phyloP scores from a whole-genome alignment of 2,113 vertebrate genomes.

The Ammodytes dubius region DNA sequence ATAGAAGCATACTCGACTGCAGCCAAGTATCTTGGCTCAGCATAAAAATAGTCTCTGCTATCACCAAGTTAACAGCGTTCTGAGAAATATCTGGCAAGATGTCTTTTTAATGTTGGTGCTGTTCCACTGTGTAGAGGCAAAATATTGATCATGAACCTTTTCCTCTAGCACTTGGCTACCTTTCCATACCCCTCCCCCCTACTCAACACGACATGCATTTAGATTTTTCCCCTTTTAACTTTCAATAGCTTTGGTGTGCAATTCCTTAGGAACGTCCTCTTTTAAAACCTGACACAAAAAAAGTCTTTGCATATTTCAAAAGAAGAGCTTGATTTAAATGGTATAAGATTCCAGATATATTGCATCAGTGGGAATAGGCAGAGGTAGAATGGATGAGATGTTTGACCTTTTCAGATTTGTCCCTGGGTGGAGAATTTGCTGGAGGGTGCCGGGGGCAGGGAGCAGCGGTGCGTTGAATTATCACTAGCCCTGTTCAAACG shows the following conservation, averaged over 20 bases:
- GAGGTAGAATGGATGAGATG: slow-evolving; percentile 77
- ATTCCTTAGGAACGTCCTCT: slow-evolving; percentile 20
- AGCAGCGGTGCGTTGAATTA: slow-evolving; percentile 80
- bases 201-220: slow-evolving; percentile 4
- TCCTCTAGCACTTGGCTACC: not conserved
- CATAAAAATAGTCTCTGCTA: not conserved
- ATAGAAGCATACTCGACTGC: not conserved
- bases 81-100: not conserved
- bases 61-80: slow-evolving; percentile 21
- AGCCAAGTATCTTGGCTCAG: not conserved
- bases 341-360: slow-evolving; percentile 71
- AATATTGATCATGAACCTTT: not conserved
- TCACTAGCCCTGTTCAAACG: slow-evolving; percentile 76
- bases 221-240: slow-evolving; percentile 1
- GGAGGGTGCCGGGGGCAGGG: slow-evolving; percentile 68
- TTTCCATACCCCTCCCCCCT: slow-evolving; percentile 4
- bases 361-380: slow-evolving; percentile 73
- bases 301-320: slow-evolving; percentile 63
- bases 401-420: slow-evolving; percentile 83
- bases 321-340: slow-evolving; percentile 72
- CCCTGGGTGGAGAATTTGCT: slow-evolving; percentile 81
- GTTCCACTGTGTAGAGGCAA: slow-evolving; percentile 1
- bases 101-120: not conserved
- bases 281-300: slow-evolving; percentile 25
- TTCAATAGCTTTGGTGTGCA: slow-evolving; percentile 33